A percentile compares a stretch with the other conserved stretches of the same genome.
phyloP scores from a whole-genome alignment of 1,140 invertebrate genomes.

The Diachasmimorpha longicaudata region DNA sequence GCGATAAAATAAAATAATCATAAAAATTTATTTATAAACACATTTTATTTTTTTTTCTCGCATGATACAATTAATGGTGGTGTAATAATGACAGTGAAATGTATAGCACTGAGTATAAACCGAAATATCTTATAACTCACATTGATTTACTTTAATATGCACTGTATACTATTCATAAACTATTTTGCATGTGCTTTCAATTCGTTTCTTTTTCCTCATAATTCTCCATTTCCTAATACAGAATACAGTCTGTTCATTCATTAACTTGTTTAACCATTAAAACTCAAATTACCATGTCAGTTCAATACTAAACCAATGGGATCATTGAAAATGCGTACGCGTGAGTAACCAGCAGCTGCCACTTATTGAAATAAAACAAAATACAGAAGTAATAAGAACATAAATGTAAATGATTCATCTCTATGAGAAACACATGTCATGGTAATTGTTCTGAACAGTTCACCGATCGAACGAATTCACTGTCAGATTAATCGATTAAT shows the following conservation, averaged over 20 bases:
- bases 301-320: background rate
- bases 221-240: background rate
- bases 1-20: too few relatives aligned
- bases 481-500: background rate
- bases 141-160: constrained; percentile 28
- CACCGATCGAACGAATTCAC: too few relatives aligned
- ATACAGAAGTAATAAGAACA: background rate
- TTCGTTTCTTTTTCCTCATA: constrained; percentile 10
- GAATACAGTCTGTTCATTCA: background rate
- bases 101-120: constrained; percentile 31
- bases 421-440: background rate
- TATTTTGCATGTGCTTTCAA: constrained; percentile 25
- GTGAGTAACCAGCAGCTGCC: constrained; percentile 1
- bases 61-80: constrained; percentile 31
- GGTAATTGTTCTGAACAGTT: background rate
- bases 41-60: constrained; percentile 30
- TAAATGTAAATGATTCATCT: background rate
- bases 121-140: constrained; percentile 26
- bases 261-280: background rate
- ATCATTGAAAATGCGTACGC: background rate
- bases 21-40: constrained; percentile 23
- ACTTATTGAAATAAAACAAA: background rate
- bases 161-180: constrained; percentile 27
- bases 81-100: constrained; percentile 33
- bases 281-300: background rate